Conservation (phyloP, 2,888 invertebrate species). For the Tortricodes alternella region DNA sequence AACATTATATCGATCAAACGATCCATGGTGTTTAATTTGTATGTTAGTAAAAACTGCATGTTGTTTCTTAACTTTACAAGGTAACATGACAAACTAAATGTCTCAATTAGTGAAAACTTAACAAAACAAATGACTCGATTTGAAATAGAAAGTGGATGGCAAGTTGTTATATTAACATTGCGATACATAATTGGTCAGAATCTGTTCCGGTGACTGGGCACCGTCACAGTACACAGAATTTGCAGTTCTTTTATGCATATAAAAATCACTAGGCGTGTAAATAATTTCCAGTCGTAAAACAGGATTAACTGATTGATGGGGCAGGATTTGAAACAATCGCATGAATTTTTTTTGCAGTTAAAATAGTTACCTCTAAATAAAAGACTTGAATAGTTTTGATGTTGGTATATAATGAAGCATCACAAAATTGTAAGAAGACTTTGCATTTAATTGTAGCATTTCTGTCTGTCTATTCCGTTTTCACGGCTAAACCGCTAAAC, state of each 20-base stretch:
- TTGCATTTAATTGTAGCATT: no score
- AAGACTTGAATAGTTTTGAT: no score
- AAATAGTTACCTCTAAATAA: no score
- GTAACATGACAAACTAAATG: no score
- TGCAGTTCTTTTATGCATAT: conserved; percentile 26
- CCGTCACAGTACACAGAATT: conserved; percentile 29
- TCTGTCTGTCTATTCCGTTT: no score
- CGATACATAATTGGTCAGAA: conserved; percentile 36
- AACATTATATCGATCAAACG: no score
- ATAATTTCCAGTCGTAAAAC: neutral
- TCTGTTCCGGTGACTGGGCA: conserved; percentile 36
- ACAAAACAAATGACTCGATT: conserved; percentile 23
- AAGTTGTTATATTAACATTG: conserved; percentile 26
- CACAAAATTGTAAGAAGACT: no score
- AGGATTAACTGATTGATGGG: neutral
- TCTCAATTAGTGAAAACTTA: conserved; percentile 1
- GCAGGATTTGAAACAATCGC: neutral
- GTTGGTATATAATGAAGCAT: no score
- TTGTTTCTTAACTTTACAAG: no score
- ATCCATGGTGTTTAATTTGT: no score
- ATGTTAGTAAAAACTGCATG: no score
- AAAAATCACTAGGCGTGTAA: conserved; percentile 24
- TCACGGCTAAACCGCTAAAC: no score
- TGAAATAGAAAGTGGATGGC: conserved; percentile 31
- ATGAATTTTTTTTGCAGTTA: neutral